Evolutionary conservation across 1,140 invertebrate genomes (phyloP).

Genomic region (Dreissena rostriformis): DNA sequence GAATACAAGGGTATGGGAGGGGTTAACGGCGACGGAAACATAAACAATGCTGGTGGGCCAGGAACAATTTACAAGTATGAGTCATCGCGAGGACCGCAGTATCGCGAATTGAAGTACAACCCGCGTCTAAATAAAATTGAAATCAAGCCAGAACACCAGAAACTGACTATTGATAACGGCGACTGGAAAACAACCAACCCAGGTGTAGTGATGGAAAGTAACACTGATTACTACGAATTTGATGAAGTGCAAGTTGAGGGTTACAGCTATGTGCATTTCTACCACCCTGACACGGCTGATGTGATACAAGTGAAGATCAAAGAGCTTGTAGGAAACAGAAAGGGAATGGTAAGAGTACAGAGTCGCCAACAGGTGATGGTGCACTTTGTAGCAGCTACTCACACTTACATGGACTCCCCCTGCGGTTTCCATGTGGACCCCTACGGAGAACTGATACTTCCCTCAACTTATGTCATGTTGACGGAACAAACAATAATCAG

Average conservation of each 20-base stretch:
- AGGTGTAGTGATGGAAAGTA: slow-evolving; percentile 72
- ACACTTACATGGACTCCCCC: slow-evolving; percentile 73
- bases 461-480: slow-evolving; percentile 63
- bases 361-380: slow-evolving; percentile 65
- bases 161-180: slow-evolving; percentile 69
- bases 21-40: slow-evolving; percentile 8
- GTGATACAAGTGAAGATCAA: slow-evolving; percentile 67
- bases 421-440: slow-evolving; percentile 73
- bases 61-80: slow-evolving; percentile 75
- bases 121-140: slow-evolving; percentile 66
- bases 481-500: slow-evolving; percentile 66
- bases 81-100: slow-evolving; percentile 68
- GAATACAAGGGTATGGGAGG: slow-evolving; percentile 66
- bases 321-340: slow-evolving; percentile 72
- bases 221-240: slow-evolving; percentile 72
- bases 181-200: slow-evolving; percentile 64
- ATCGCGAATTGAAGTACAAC: slow-evolving; percentile 75
- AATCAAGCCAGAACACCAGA: slow-evolving; percentile 69
- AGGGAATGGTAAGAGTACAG: slow-evolving; percentile 70
- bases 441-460: slow-evolving; percentile 70
- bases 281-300: slow-evolving; percentile 61
- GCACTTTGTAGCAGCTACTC: slow-evolving; percentile 71
- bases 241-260: slow-evolving; percentile 74
- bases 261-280: slow-evolving; percentile 72
- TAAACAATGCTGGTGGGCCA: slow-evolving; percentile 63